Evolutionary conservation across 2,113 vertebrate species (phyloP).

Genomic region (Pyxicephalus adspersus): DNA sequence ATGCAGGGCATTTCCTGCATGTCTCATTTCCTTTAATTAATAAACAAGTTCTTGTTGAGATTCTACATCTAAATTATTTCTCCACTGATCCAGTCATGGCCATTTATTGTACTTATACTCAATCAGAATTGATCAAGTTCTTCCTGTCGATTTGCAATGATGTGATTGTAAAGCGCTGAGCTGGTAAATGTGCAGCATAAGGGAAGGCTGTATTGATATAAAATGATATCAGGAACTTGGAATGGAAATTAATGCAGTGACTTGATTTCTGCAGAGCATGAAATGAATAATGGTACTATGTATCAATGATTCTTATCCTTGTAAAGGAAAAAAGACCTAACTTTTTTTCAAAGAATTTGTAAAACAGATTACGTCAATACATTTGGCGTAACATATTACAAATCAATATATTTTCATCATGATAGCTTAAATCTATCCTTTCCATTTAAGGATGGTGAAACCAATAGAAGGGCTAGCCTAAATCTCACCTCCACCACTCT

Average conservation of each 20-base stretch:
- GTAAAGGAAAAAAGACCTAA: background rate
- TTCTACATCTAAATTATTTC: constrained; percentile 38
- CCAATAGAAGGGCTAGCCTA: background rate
- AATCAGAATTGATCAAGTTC: constrained; percentile 22
- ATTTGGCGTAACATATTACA: background rate
- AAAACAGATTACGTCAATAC: background rate
- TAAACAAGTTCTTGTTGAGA: background rate
- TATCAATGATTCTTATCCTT: background rate
- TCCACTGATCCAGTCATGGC: background rate
- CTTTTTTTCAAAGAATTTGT: background rate
- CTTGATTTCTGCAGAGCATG: background rate
- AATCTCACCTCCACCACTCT: background rate
- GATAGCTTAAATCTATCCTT: background rate
- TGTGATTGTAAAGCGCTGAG: constrained; percentile 4
- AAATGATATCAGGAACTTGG: constrained; percentile 2
- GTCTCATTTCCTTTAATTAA: constrained; percentile 17
- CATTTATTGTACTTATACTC: background rate
- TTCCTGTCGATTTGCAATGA: background rate
- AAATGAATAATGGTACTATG: background rate
- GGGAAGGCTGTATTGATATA: background rate
- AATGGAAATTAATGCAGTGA: background rate
- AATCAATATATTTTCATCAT: constrained; percentile 23
- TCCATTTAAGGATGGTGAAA: background rate
- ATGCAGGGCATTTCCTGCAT: background rate
- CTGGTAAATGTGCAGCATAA: background rate